Percentiles rank a stretch among this genome's conserved stretches.
phyloP scores from a whole-genome alignment of 2,797 vertebrate genomes.

The Furcifer pardalis region DNA sequence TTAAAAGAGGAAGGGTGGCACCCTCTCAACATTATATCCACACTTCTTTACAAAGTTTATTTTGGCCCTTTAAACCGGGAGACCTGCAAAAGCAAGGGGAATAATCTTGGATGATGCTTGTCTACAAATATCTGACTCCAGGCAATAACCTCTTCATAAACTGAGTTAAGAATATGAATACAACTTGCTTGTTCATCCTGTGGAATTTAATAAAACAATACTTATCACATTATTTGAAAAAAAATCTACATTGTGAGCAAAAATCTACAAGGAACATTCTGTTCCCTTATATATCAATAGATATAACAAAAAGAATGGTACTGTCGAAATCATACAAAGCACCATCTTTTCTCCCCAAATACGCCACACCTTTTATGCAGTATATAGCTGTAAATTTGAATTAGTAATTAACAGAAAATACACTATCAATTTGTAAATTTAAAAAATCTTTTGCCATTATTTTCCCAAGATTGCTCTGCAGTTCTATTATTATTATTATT shows the following conservation, averaged over 20 bases:
- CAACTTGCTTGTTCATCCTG: neutral
- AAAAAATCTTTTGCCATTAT: neutral
- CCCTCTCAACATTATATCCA: conserved; percentile 31
- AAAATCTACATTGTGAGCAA: neutral
- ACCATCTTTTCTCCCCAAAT: neutral
- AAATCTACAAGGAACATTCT: neutral
- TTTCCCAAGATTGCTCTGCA: neutral
- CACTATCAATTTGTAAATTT: neutral
- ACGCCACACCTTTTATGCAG: neutral
- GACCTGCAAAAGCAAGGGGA: conserved; percentile 6
- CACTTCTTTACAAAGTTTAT: neutral
- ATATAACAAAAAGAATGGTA: neutral
- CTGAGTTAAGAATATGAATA: neutral
- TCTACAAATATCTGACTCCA: neutral
- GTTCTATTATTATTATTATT: no score
- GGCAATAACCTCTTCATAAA: neutral
- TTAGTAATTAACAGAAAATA: neutral
- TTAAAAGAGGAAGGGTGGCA: conserved; percentile 59
- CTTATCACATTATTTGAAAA: neutral
- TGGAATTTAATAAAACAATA: neutral
- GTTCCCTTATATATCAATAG: neutral
- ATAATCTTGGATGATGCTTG: neutral
- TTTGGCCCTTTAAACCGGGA: conserved; percentile 44
- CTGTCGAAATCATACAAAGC: neutral
- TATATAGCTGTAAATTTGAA: neutral